A percentile compares a stretch with the other conserved stretches of the same genome.
Evolutionary conservation across 1,140 invertebrate genomes (phyloP).

Genomic region (Akabosia matsudoensis): DNA sequence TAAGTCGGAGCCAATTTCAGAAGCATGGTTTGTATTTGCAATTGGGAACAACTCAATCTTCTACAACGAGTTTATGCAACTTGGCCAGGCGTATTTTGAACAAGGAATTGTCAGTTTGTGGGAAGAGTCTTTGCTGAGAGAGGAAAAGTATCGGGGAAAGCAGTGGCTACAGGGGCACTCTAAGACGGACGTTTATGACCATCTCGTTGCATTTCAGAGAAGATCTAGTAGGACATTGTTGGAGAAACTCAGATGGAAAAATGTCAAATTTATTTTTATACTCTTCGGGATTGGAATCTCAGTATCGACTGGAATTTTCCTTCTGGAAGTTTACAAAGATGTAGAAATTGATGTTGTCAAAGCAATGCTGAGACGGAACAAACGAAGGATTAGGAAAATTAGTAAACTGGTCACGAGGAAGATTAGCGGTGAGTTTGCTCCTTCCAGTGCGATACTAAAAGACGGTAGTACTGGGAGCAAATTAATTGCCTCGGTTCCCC

Average conservation of each 20-base stretch:
- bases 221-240: not conserved
- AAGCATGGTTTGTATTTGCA: constrained; percentile 10
- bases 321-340: not conserved
- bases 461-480: not conserved
- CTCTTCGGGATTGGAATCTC: not conserved
- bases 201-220: not conserved
- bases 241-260: not conserved
- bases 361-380: not conserved
- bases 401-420: not conserved
- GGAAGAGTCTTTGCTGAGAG: not conserved
- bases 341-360: not conserved
- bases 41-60: constrained; percentile 12
- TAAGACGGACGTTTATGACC: not conserved
- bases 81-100: not conserved
- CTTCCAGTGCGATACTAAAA: not conserved
- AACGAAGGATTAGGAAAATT: not conserved
- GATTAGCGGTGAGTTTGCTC: not conserved
- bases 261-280: not conserved
- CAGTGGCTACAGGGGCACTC: not conserved
- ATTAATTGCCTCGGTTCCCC: no score
- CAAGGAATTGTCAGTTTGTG: not conserved
- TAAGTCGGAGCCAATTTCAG: not conserved
- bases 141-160: not conserved
- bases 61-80: not conserved
- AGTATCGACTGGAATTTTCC: not conserved